Evolutionary conservation across 2,888 invertebrate species (phyloP).

Genomic region (Orchestes rusci): DNA sequence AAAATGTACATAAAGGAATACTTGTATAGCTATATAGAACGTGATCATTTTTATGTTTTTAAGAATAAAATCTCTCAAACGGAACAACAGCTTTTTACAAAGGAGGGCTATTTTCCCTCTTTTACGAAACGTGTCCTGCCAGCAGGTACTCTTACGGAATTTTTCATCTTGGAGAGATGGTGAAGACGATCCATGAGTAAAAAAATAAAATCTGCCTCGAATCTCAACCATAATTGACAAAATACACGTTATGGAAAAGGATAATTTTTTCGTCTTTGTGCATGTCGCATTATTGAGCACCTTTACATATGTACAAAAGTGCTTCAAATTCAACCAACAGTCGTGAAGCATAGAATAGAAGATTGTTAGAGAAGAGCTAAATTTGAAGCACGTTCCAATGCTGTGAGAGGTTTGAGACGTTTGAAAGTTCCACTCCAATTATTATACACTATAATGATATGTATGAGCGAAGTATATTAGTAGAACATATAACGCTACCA

Average conservation of each 20-base stretch:
- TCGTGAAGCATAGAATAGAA: too few species aligned
- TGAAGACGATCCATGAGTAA: too few species aligned
- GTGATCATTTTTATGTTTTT: slow-evolving; percentile 31
- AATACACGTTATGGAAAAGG: slow-evolving; percentile 25
- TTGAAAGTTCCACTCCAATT: slow-evolving; percentile 26
- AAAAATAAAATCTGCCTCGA: too few species aligned
- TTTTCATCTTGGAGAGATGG: too few species aligned
- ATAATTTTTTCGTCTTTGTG: slow-evolving; percentile 32
- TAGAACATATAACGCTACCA: slow-evolving; percentile 13
- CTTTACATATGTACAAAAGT: slow-evolving; percentile 27
- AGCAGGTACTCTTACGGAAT: slow-evolving; percentile 35
- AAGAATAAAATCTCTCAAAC: slow-evolving; percentile 42
- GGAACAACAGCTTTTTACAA: slow-evolving; percentile 41
- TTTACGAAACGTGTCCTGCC: slow-evolving; percentile 31
- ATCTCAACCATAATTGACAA: slow-evolving; percentile 33
- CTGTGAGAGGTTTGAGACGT: slow-evolving; percentile 21
- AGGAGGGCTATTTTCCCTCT: slow-evolving; percentile 34
- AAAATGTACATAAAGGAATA: slow-evolving; percentile 34
- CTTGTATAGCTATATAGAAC: slow-evolving; percentile 28
- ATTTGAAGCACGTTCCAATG: too few species aligned
- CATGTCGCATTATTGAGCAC: slow-evolving; percentile 40
- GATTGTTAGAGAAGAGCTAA: too few species aligned
- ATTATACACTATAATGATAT: slow-evolving; percentile 41
- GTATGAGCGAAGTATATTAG: slow-evolving; percentile 42
- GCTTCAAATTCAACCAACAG: too few species aligned